Percentiles rank a stretch among this genome's conserved stretches.
Evolutionary conservation across 2,113 vertebrate species (phyloP).

Genomic region (Cacatua alba): DNA sequence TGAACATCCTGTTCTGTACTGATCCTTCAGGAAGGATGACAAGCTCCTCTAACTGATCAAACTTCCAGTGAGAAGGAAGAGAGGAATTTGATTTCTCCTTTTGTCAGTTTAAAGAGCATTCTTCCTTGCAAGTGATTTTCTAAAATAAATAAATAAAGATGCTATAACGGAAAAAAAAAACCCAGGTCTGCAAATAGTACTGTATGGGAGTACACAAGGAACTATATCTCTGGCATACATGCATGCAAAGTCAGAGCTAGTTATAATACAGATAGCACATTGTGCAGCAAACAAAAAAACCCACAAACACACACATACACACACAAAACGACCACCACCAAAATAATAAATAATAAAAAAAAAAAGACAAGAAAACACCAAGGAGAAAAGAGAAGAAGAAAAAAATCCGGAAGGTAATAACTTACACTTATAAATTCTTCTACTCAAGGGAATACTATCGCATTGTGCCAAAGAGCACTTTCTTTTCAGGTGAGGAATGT

Average conservation of each 20-base stretch:
- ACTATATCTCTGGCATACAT: neutral
- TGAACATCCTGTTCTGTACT: neutral
- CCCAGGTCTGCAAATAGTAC: neutral
- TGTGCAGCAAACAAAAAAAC: rapidly evolving
- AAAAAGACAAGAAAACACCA: no score
- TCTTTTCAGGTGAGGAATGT: neutral
- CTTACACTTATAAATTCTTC: neutral
- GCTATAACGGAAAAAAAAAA: rapidly evolving
- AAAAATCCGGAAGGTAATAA: neutral
- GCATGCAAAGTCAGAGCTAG: neutral
- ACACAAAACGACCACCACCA: neutral
- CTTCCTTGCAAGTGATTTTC: neutral
- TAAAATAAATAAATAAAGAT: neutral
- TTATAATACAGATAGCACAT: neutral
- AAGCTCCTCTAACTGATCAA: neutral
- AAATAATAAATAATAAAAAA: neutral
- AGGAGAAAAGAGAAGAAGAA: neutral
- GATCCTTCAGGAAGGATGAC: neutral
- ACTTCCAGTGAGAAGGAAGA: neutral
- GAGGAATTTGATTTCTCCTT: neutral
- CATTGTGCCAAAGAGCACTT: neutral
- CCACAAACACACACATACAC: neutral
- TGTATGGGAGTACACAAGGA: neutral
- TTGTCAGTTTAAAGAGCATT: neutral
- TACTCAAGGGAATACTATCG: neutral